Evolutionary conservation across 2,797 vertebrate genomes (phyloP).

Genomic region (Chloroceryle inda): DNA sequence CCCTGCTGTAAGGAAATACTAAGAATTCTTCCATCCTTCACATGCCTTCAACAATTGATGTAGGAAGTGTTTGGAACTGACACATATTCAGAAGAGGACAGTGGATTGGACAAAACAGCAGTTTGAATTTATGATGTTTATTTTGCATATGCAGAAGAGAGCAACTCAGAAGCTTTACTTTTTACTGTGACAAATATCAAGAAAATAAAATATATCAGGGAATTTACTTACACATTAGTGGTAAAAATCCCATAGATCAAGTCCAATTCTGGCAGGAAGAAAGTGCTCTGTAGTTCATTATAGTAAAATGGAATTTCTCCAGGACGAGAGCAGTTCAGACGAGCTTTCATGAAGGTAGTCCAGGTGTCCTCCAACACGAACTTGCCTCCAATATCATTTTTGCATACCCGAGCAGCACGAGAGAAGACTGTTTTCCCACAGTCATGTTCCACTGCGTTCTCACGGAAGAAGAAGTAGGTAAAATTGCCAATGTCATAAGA

Average conservation of each 20-base stretch:
- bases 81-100: neutral
- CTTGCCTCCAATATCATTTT: slow-evolving; percentile 95
- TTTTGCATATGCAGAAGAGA: neutral
- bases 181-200: neutral
- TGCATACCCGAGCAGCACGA: slow-evolving; percentile 92
- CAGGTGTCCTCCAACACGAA: slow-evolving; percentile 97
- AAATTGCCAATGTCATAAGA: slow-evolving; percentile 97
- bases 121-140: neutral
- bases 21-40: neutral
- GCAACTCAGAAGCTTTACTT: neutral
- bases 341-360: slow-evolving; percentile 98
- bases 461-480: slow-evolving; percentile 97
- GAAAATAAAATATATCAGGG: neutral
- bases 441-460: slow-evolving; percentile 96
- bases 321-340: slow-evolving; percentile 94
- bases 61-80: neutral
- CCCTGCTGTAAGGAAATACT: neutral
- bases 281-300: slow-evolving; percentile 95
- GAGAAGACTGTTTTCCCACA: slow-evolving; percentile 96
- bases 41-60: neutral
- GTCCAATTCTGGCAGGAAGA: slow-evolving; percentile 94
- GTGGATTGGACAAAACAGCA: neutral
- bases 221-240: slow-evolving; percentile 91
- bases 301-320: slow-evolving; percentile 97
- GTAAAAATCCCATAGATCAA: slow-evolving; percentile 97